Evolutionary conservation across 2,888 invertebrate species (phyloP).

Genomic region (Psylliodes chrysocephalus): DNA sequence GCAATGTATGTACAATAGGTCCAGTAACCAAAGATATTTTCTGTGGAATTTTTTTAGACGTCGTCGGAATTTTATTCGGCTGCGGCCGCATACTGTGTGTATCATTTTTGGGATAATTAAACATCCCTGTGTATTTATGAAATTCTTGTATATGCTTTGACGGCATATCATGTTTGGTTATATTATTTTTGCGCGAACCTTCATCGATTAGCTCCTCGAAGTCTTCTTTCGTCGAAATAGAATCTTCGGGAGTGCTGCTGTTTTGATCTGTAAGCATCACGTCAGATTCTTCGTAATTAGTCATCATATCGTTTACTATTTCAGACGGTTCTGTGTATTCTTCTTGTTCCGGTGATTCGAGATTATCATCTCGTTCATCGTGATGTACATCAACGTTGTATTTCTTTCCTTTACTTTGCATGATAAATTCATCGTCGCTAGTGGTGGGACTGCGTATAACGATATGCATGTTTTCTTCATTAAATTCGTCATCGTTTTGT

Average conservation of each 20-base stretch:
- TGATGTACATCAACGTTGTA: constrained; percentile 60
- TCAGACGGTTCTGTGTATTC: constrained; percentile 64
- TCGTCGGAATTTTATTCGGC: constrained; percentile 38
- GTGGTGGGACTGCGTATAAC: constrained; percentile 64
- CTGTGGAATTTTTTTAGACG: constrained; percentile 46
- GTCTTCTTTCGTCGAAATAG: constrained; percentile 74
- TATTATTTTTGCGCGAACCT: constrained; percentile 68
- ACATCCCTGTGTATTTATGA: constrained; percentile 57
- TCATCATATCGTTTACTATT: constrained; percentile 64
- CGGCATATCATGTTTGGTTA: constrained; percentile 56
- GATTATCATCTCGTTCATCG: constrained; percentile 65
- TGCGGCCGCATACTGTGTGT: constrained; percentile 41
- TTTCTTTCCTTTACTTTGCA: constrained; percentile 60
- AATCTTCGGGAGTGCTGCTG: constrained; percentile 72
- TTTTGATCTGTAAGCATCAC: constrained; percentile 72
- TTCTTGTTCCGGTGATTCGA: constrained; percentile 68
- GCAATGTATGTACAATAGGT: constrained; percentile 48
- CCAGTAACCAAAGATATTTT: constrained; percentile 54
- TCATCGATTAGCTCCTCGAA: constrained; percentile 75
- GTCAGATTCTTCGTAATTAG: constrained; percentile 68
- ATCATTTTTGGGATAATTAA: constrained; percentile 46
- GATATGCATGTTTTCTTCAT: constrained; percentile 51
- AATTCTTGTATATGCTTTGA: constrained; percentile 60
- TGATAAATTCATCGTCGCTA: constrained; percentile 62
- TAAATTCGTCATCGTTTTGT: constrained; percentile 57